Percentiles rank a stretch among this genome's conserved stretches.
Conservation (phyloP, 2,797 vertebrate genomes). For the Cheirogaleus major region DNA sequence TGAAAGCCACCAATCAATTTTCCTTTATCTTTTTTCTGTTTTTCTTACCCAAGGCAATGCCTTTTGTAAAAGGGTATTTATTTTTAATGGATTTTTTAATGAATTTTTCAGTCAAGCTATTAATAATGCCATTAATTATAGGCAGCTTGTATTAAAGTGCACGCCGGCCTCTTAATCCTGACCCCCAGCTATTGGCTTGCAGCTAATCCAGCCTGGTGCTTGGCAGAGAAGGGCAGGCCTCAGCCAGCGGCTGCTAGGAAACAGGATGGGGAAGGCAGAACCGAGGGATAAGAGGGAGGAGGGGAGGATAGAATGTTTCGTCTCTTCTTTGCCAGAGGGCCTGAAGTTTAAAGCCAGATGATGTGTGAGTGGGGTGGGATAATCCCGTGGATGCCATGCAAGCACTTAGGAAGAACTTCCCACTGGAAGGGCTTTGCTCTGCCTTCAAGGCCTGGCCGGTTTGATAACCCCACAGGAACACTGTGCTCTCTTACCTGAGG, state of each 20-base stretch:
- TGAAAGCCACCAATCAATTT: conserved; percentile 95
- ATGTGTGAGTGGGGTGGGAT: conserved; percentile 87
- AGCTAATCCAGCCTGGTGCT: conserved; percentile 97
- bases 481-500: conserved; percentile 89
- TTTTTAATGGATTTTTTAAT: conserved; percentile 99
- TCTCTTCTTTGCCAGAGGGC: conserved; percentile 89
- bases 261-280: conserved; percentile 80
- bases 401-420: conserved; percentile 87
- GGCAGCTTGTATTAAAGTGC: conserved; percentile 96
- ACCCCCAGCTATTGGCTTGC: conserved; percentile 97
- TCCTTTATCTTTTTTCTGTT: conserved; percentile 91
- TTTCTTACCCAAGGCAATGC: conserved; percentile 98
- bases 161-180: conserved; percentile 97
- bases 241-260: conserved; percentile 85
- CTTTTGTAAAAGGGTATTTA: conserved; percentile 99
- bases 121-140: conserved; percentile 99
- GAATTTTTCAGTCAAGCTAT: conserved; percentile 99
- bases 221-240: conserved; percentile 90
- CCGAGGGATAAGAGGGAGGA: conserved; percentile 84
- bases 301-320: conserved; percentile 80
- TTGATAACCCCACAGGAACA: conserved; percentile 94
- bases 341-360: conserved; percentile 91
- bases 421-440: conserved; percentile 89
- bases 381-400: conserved; percentile 86
- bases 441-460: conserved; percentile 92